Evolutionary conservation across 2,888 invertebrate genomes (phyloP), one percentile per base, ranked within the genome.

Genomic region (Macropis europaea): DNA sequence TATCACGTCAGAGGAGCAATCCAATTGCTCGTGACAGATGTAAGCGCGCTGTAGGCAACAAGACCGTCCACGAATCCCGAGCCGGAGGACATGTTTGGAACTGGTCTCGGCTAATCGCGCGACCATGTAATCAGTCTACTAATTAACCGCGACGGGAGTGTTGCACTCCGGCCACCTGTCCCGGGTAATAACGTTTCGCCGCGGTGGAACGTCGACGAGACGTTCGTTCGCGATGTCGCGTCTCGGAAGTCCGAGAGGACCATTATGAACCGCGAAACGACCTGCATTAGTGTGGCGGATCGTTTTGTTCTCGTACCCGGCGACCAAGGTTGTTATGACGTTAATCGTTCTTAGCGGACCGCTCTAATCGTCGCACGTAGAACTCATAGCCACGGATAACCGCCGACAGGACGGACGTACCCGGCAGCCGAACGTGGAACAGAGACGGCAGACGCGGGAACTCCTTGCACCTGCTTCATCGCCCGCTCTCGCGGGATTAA

Each of bases 221-320:
- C 17, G 9, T 3, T 47, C 17, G 34, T 57, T 43, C 54, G 40
- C 71, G 54, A 64, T 66, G 61, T 73, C 60, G 50, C 71, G 36
- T 56, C 73, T 73, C 66, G 73, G 71, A 73, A 60, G 73, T 71
- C 48, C 17, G 52, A 57, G 66, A 40, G 63, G 28, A 54, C 57
- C 56, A 62, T 74, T 72, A 73, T 50, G 73, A 72, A 67, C 70
- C 74, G 75, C 71, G 75, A 76, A 76, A 76, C 76, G 67, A 72
- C 59, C 72, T 38, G 76, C 62, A 68, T 72, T 68, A 56, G 67
- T 42, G 67, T 34, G 34, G 42, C 26, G 53, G 66, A 71, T 64
- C 64, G 57, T 66, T 60, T 67, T 64, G 69, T 53, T 67, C 56
- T 53, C 57, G 30, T 32, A 45, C 42, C 38, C 52, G 48, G 17